Base-by-base conservation (phyloP, 1,140 invertebrate species). In the Drosophila nikananu region DNA sequence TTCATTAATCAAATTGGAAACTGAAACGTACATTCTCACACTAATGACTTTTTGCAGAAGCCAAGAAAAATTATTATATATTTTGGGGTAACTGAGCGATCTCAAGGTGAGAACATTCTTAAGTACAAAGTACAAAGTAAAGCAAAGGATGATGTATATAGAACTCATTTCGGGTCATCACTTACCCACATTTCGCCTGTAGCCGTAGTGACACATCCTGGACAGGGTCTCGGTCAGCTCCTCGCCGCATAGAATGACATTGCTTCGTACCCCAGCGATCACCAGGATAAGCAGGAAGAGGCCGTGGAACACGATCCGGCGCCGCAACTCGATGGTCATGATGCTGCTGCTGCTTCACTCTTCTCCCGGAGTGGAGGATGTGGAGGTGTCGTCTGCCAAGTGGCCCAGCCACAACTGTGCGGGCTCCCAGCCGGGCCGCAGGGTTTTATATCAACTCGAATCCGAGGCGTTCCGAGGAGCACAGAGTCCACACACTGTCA, bases 391-490 rank as follows among this genome's bases (percentile, higher is more conserved):
- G 54, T 32, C 70, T 72, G 44, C n/a, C 70, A 30, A 73, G 52
- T 42, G 54, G 27, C 37, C 30, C 27, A 46, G 46, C 55, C 37
- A 42, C 54, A n/a, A 73, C 54, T 73, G 70, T 61, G 35, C 13
- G 30, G 12, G 12, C 30, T 49, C 21, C 46, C 57, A 60, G n/a
- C 15, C 21, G 35, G 21, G 51, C 9, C 30, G 9, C 27, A 25
- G 37, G 39, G 52, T 57, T 89, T 81, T 87, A 89, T 87, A 89
- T 62, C 54, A 27, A 58, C 51, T 21, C 46, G 37, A 54, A 13
- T 35, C 42, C 17, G 23, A 61, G n/a, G n/a, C 58, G 42, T 73
- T 52, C 67, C 52, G 70, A 42, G 52, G 70, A 30, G 21, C 21
- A 17, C 21, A 17, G 19, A 55, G 54, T 41, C 42, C 30, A 55